These are phyloP conservation scores for Tetranychus truncatus DNA, from an alignment of 2,888 invertebrate species.

Conservation along the genomic window DNA sequence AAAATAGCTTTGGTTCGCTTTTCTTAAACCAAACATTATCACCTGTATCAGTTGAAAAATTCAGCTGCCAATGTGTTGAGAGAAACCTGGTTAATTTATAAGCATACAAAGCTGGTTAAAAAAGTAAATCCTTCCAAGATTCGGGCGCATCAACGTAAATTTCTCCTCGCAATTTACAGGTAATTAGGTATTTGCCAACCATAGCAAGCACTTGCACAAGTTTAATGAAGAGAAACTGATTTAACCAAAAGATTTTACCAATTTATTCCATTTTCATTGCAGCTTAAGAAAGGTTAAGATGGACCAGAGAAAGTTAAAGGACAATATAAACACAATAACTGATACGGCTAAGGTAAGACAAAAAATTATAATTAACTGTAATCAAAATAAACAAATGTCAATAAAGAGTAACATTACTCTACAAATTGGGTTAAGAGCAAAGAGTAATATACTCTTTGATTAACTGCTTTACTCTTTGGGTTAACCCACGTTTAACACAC, in stretches of 20 bases:
- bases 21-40: slow-evolving; percentile 15
- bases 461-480: no score
- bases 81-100: slow-evolving; percentile 99
- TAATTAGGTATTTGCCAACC: slow-evolving; percentile 34
- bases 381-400: not conserved
- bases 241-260: not conserved
- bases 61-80: slow-evolving; percentile 96
- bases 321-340: slow-evolving; percentile 94
- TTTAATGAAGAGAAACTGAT: not conserved
- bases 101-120: slow-evolving; percentile 94
- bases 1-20: not conserved
- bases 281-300: slow-evolving; percentile 97
- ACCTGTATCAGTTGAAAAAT: slow-evolving; percentile 68
- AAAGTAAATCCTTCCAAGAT: slow-evolving; percentile 88
- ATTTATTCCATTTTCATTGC: not conserved
- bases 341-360: slow-evolving; percentile 91
- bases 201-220: no score
- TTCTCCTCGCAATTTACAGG: slow-evolving; percentile 97
- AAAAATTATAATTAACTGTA: not conserved
- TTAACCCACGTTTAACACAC: no score
- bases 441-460: no score
- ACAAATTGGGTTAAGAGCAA: no score
- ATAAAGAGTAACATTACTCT: no score
- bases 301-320: slow-evolving; percentile 98
- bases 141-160: slow-evolving; percentile 94